phyloP scores from a whole-genome alignment of 1,140 invertebrate genomes.

The Habropoda laboriosa region DNA sequence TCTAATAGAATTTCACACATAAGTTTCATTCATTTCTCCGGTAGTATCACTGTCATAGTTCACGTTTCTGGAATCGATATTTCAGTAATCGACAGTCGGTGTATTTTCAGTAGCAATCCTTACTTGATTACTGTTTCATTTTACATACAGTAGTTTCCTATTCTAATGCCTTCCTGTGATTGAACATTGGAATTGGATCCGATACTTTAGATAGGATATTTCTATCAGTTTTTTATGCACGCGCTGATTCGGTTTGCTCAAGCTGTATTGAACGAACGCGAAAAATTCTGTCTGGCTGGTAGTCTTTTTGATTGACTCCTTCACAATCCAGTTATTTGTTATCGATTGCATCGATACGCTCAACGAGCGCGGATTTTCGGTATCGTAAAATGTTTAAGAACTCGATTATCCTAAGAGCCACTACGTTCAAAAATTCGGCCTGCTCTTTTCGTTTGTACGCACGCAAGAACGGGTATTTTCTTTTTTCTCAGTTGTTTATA shows the following conservation, averaged over 20 bases:
- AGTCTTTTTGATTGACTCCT: background rate
- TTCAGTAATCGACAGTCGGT: no score
- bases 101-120: no score
- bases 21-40: no score
- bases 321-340: constrained; percentile 15
- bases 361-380: background rate
- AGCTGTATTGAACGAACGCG: background rate
- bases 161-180: background rate
- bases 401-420: background rate
- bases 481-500: no score
- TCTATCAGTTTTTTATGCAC: background rate
- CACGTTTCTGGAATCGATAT: no score
- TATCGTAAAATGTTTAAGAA: background rate
- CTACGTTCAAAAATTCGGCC: no score
- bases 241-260: background rate
- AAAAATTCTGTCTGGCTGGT: background rate
- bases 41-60: no score
- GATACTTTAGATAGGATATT: background rate
- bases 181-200: background rate
- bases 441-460: no score
- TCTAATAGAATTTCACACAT: no score
- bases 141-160: background rate
- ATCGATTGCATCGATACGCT: background rate
- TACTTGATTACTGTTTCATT: background rate
- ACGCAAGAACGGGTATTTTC: no score